Evolutionary conservation across 2,797 vertebrate species (phyloP), one percentile per base, ranked within the genome.

Genomic region (Rallus crepitans): DNA sequence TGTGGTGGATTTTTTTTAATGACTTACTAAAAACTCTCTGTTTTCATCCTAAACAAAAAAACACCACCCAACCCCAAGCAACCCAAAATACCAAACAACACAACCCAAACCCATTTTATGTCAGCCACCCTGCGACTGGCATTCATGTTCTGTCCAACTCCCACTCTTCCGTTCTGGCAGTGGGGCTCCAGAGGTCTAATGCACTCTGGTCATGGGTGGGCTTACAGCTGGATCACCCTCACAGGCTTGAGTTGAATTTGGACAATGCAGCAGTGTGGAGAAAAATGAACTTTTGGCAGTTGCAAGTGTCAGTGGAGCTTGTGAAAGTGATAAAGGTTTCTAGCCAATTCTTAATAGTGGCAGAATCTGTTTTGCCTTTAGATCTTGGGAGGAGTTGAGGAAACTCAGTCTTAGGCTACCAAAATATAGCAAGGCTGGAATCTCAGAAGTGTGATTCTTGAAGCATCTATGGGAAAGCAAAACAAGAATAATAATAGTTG

Each of bases 121-220:
- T 65, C 27, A 76, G 24, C 13, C 15, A 60, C 20, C 12, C 25
- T 7, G 6, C 0, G 0, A 21, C 9, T 55, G 56, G 28, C 24
- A 19, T 16, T 16, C 0, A 0, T 47, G 12, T 45, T 88, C 37
- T 33, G 59, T 8, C 48, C 28, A 25, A 30, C 40, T 52, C 21
- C 13, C 12, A 4, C 15, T 84, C 47, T 42, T 75, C 39, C 9
- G 5, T 42, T 21, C 7, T 2, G 19, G 25, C 23, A 63, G 2
- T 28, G 50, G 33, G 78, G 85, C 27, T 69, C 23, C 24, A 28
- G 28, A 0, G 2, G 35, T 53, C 30, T 52, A 28, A 28, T 4
- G 15, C 17, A 24, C 28, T 55, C 20, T 65, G 23, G 15, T 50
- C 24, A 8, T 1, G 1, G 27, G 20, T 33, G 8, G 9, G 42